Conservation (phyloP, 2,113 vertebrate genomes). For the Mus spicilegus region DNA sequence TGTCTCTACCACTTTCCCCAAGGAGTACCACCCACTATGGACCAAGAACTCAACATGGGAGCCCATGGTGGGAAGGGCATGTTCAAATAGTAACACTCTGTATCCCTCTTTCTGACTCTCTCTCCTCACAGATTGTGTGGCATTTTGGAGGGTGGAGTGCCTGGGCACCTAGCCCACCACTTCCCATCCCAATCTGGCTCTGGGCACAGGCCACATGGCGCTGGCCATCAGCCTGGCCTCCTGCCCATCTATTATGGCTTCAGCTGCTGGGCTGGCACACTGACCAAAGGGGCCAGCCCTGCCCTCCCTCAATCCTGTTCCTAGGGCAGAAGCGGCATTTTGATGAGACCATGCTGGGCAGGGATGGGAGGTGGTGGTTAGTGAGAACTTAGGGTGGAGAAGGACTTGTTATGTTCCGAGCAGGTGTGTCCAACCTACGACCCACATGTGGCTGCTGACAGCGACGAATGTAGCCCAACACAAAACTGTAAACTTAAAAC, state of each 20-base stretch:
- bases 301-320: constrained; percentile 50
- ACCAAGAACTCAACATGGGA: neutral
- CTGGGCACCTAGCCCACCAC: constrained; percentile 76
- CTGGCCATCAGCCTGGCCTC: constrained; percentile 74
- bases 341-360: neutral
- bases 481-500: neutral
- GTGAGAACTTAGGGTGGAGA: neutral
- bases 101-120: constrained; percentile 39
- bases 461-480: neutral
- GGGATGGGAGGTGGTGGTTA: neutral
- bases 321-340: constrained; percentile 20
- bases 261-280: constrained; percentile 81
- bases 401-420: no score
- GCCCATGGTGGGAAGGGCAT: neutral
- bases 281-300: constrained; percentile 54
- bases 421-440: neutral
- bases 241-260: constrained; percentile 75
- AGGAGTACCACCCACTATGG: neutral
- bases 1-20: neutral
- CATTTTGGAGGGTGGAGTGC: constrained; percentile 82
- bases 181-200: constrained; percentile 76
- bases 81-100: neutral
- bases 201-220: constrained; percentile 78
- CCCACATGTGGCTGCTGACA: no score
- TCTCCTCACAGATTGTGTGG: constrained; percentile 76